A percentile compares a stretch with the other conserved stretches of the same genome.
Evolutionary conservation across 2,888 invertebrate species (phyloP).

Genomic region (Thera britannica): DNA sequence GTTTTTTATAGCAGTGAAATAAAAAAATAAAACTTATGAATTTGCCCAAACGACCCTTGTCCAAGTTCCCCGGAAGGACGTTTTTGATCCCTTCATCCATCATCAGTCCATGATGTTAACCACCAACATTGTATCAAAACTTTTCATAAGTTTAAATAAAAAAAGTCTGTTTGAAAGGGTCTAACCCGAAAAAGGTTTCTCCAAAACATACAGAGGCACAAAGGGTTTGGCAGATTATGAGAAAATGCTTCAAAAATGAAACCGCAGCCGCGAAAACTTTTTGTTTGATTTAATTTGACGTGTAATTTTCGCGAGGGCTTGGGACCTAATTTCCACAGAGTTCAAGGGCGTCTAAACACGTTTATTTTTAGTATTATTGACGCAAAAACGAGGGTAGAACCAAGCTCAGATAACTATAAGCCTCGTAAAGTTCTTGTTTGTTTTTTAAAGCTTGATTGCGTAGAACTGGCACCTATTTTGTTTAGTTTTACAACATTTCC

Average conservation of each 20-base stretch:
- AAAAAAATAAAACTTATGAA: no score
- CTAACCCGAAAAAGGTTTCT: conserved; percentile 30
- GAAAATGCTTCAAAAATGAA: conserved; percentile 42
- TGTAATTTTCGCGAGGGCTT: conserved; percentile 26
- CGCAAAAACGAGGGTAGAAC: no score
- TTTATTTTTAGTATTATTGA: background rate
- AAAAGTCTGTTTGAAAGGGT: conserved; percentile 27
- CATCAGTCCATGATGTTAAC: no score
- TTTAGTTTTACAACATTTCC: no score
- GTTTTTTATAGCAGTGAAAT: no score
- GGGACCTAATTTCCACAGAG: background rate
- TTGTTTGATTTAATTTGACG: conserved; percentile 39
- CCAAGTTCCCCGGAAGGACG: no score
- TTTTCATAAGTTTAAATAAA: conserved; percentile 19
- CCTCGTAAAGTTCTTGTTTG: no score
- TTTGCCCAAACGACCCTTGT: no score
- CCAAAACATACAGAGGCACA: conserved; percentile 33
- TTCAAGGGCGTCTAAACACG: conserved; percentile 9
- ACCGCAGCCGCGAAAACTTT: conserved; percentile 36
- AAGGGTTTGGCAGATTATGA: conserved; percentile 39
- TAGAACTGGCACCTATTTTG: no score
- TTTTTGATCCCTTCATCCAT: no score
- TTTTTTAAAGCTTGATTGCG: no score
- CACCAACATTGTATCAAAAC: conserved; percentile 4
- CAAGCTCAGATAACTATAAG: no score